Evolutionary conservation across 2,797 vertebrate species (phyloP).

Genomic region (Leptoclinus maculatus): DNA sequence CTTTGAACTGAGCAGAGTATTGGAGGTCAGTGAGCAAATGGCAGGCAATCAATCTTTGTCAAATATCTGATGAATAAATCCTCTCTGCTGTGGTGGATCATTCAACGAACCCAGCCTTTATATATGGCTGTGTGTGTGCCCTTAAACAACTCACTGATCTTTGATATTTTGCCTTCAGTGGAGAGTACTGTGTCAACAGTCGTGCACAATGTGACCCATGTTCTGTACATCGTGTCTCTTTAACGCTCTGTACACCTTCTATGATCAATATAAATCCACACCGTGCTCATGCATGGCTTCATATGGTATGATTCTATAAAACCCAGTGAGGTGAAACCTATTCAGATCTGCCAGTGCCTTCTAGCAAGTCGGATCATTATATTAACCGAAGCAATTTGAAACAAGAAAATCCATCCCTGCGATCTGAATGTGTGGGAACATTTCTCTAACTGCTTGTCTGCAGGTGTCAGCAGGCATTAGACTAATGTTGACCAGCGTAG

Average conservation of each 20-base stretch:
- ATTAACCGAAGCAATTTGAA: neutral
- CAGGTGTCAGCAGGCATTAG: neutral
- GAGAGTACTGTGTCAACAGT: constrained; percentile 21
- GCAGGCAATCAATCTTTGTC: constrained; percentile 19
- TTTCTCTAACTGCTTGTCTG: neutral
- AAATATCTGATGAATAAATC: constrained; percentile 15
- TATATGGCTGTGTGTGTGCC: neutral
- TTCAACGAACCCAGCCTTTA: neutral
- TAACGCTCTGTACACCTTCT: constrained; percentile 2
- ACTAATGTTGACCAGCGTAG: constrained; percentile 11
- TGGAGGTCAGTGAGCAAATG: neutral
- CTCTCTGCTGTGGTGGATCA: constrained; percentile 17
- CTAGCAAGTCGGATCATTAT: neutral
- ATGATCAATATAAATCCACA: neutral
- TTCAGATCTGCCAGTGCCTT: neutral
- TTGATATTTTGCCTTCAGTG: constrained; percentile 28
- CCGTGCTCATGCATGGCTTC: neutral
- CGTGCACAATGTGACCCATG: constrained; percentile 14
- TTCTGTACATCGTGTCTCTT: constrained; percentile 32
- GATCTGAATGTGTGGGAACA: constrained; percentile 28
- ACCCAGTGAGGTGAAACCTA: no score
- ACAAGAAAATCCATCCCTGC: neutral
- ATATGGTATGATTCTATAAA: neutral
- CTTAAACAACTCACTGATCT: constrained; percentile 5
- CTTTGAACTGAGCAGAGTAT: neutral